These are phyloP conservation scores for Alviniconcha strummeri DNA, from an alignment of 2,888 invertebrate species.

Conservation along the genomic window DNA sequence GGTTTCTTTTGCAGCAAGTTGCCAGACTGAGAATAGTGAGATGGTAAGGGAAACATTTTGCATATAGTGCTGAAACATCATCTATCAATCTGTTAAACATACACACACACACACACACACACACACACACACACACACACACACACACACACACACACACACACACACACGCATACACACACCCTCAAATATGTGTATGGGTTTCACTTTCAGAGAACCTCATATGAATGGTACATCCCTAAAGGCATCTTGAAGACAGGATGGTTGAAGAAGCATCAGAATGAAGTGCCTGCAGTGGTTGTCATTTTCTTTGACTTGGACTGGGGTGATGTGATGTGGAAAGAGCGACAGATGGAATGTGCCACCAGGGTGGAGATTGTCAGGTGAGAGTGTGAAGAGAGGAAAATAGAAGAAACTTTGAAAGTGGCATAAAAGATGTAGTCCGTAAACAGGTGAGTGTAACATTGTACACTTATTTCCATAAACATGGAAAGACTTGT, in stretches of 20 bases:
- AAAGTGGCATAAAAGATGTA: too few species aligned
- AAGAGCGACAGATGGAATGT: slow-evolving; percentile 95
- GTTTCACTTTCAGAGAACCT: slow-evolving; percentile 79
- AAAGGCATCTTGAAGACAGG: slow-evolving; percentile 92
- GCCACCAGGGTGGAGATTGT: slow-evolving; percentile 87
- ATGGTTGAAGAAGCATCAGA: slow-evolving; percentile 95
- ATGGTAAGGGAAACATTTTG: too few species aligned
- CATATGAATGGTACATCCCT: slow-evolving; percentile 93
- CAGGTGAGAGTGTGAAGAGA: slow-evolving; percentile 66
- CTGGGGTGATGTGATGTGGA: slow-evolving; percentile 96
- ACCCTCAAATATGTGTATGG: not conserved
- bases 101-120: not conserved
- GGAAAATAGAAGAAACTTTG: too few species aligned
- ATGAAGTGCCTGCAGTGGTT: slow-evolving; percentile 91
- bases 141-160: not conserved
- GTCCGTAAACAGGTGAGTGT: too few species aligned
- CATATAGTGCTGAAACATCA: too few species aligned
- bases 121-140: not conserved
- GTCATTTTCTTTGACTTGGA: slow-evolving; percentile 97
- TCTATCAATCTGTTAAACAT: too few species aligned
- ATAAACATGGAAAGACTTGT: too few species aligned
- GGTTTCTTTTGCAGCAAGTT: too few species aligned
- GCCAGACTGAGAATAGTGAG: too few species aligned
- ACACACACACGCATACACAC: not conserved
- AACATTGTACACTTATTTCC: too few species aligned